Percentiles rank a stretch among this genome's conserved stretches.
phyloP scores from a whole-genome alignment of 1,140 invertebrate species.

The Drosophila nikananu region DNA sequence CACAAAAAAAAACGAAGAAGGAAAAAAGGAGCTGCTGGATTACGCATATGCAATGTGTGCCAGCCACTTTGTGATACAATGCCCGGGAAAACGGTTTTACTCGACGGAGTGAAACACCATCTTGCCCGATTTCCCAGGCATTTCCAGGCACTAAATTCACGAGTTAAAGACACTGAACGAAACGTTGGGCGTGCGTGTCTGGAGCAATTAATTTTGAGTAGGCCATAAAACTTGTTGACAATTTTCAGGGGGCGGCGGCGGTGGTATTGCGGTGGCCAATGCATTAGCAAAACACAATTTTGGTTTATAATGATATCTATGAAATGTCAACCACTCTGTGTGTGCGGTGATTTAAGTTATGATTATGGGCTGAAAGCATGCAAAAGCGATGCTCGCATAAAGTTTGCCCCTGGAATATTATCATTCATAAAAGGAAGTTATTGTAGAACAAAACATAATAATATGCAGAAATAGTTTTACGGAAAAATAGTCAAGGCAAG shows the following conservation, averaged over 20 bases:
- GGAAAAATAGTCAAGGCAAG: not conserved
- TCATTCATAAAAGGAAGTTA: not conserved
- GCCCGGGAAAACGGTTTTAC: constrained; percentile 20
- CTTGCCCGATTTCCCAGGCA: not conserved
- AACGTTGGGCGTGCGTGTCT: constrained; percentile 10
- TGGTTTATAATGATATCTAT: constrained; percentile 42
- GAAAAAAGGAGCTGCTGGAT: constrained; percentile 60
- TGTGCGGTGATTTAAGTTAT: constrained; percentile 32
- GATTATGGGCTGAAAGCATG: constrained; percentile 31
- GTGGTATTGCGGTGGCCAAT: constrained; percentile 12
- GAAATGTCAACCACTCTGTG: constrained; percentile 25
- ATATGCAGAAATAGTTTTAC: constrained; percentile 1
- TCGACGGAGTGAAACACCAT: constrained; percentile 4
- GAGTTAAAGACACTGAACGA: constrained; percentile 19
- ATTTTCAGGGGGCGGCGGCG: constrained; percentile 21
- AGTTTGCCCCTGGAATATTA: constrained; percentile 4
- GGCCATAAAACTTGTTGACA: constrained; percentile 53
- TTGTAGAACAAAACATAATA: not conserved
- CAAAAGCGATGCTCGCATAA: constrained; percentile 12
- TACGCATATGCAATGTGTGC: constrained; percentile 78
- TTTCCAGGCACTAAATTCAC: not conserved
- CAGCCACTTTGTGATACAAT: constrained; percentile 74
- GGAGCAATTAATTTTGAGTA: constrained; percentile 28
- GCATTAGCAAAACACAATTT: constrained; percentile 42
- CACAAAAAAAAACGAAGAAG: constrained; percentile 5